Evolutionary conservation across 2,888 invertebrate genomes (phyloP).

Genomic region (Drosophila pseudotakahashii): DNA sequence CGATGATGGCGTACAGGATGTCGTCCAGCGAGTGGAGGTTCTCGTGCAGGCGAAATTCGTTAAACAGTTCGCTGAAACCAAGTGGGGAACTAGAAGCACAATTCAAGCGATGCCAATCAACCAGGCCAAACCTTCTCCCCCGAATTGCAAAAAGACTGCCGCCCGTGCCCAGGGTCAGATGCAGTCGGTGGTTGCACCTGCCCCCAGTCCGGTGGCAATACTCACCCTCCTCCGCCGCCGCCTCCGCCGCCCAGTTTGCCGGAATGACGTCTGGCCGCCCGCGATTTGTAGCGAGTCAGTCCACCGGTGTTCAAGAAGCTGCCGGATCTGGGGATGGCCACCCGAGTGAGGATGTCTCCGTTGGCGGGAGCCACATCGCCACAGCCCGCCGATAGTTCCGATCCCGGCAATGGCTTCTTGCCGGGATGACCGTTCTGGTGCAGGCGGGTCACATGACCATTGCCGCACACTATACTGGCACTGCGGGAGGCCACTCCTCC

Average conservation of each 20-base stretch:
- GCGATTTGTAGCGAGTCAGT: slow-evolving; percentile 90
- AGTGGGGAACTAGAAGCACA: slow-evolving; percentile 89
- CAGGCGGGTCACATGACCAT: slow-evolving; percentile 66
- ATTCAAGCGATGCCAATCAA: slow-evolving; percentile 79
- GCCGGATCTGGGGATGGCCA: slow-evolving; percentile 93
- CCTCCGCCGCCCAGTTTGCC: slow-evolving; percentile 84
- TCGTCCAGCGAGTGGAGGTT: slow-evolving; percentile 95
- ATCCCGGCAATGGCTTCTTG: slow-evolving; percentile 53
- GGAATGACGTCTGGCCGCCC: slow-evolving; percentile 83
- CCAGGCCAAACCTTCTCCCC: slow-evolving; percentile 79
- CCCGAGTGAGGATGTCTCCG: slow-evolving; percentile 93
- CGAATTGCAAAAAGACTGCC: slow-evolving; percentile 58
- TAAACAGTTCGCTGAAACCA: slow-evolving; percentile 94
- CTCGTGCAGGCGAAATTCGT: slow-evolving; percentile 94
- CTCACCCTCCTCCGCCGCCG: slow-evolving; percentile 81
- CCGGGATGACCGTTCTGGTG: slow-evolving; percentile 41
- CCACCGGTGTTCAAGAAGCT: slow-evolving; percentile 94
- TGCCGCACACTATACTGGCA: slow-evolving; percentile 59
- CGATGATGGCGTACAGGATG: slow-evolving; percentile 94
- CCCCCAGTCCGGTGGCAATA: slow-evolving; percentile 60
- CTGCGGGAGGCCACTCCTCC: slow-evolving; percentile 28
- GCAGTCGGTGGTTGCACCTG: slow-evolving; percentile 26
- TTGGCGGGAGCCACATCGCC: slow-evolving; percentile 85
- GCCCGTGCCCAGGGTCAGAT: slow-evolving; percentile 36
- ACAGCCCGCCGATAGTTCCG: not conserved